These are phyloP conservation scores for Luperina testacea DNA, from an alignment of 2,888 invertebrate species.

Conservation along the genomic window DNA sequence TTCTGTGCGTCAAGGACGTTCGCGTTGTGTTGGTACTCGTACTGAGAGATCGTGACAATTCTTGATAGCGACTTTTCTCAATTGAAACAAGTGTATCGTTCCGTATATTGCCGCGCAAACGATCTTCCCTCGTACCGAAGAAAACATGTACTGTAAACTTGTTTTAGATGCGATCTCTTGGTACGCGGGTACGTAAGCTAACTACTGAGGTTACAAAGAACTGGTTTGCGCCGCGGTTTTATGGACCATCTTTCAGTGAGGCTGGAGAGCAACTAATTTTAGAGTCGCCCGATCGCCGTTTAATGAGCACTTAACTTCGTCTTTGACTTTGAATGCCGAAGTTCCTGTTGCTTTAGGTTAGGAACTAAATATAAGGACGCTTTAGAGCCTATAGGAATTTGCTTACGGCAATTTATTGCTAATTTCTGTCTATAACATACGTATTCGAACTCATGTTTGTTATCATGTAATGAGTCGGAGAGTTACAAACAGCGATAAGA, in stretches of 20 bases:
- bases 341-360: constrained; percentile 43
- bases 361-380: background rate
- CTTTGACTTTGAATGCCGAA: constrained; percentile 63
- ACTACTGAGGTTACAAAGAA: constrained; percentile 77
- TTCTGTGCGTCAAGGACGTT: constrained; percentile 70
- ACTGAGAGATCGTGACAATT: constrained; percentile 67
- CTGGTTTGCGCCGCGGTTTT: constrained; percentile 79
- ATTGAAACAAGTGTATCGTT: constrained; percentile 70
- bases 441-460: constrained; percentile 1
- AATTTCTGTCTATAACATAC: constrained; percentile 2
- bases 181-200: constrained; percentile 67
- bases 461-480: constrained; percentile 30
- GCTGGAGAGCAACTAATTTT: constrained; percentile 71
- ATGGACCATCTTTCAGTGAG: constrained; percentile 70
- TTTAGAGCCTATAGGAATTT: background rate
- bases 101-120: constrained; percentile 64
- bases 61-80: constrained; percentile 66
- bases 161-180: constrained; percentile 66
- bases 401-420: background rate
- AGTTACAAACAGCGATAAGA: constrained; percentile 38
- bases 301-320: constrained; percentile 67
- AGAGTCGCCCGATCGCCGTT: constrained; percentile 64
- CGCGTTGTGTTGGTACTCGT: constrained; percentile 68
- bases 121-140: constrained; percentile 57
- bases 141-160: constrained; percentile 69